Evolutionary conservation across 1,140 invertebrate species (phyloP).

Genomic region (Leptinotarsa texana): DNA sequence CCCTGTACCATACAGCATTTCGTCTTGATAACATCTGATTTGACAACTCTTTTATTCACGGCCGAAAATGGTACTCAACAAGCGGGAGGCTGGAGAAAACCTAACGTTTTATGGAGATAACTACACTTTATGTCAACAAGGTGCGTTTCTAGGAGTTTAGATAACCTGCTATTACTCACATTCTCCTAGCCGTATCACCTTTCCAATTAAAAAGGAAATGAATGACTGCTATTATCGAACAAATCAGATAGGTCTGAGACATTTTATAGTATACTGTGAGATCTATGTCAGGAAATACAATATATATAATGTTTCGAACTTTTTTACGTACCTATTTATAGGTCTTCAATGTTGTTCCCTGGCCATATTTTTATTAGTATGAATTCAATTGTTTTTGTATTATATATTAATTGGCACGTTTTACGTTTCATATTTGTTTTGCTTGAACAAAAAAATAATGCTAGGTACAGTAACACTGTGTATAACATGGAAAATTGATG

Average conservation of each 20-base stretch:
- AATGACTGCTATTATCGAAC: not conserved
- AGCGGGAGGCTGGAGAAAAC: conserved; percentile 29
- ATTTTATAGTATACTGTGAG: not conserved
- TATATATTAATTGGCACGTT: too few relatives aligned
- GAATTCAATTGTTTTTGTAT: too few relatives aligned
- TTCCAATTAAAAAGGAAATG: not conserved
- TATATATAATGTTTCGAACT: not conserved
- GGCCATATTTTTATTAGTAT: too few relatives aligned
- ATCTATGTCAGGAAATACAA: not conserved
- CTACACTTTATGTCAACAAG: conserved; percentile 9
- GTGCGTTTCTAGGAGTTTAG: not conserved
- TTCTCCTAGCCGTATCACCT: not conserved
- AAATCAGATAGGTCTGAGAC: not conserved
- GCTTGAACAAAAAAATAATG: too few relatives aligned
- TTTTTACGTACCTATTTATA: not conserved
- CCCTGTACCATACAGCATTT: too few relatives aligned
- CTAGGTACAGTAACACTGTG: too few relatives aligned
- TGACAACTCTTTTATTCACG: not conserved
- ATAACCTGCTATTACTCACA: not conserved
- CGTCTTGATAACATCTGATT: not conserved
- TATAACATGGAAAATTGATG: too few relatives aligned
- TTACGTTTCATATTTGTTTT: too few relatives aligned
- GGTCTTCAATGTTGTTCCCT: not conserved
- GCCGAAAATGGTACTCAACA: not conserved
- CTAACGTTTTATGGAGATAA: conserved; percentile 30